Evolutionary conservation across 2,888 invertebrate species (phyloP), one percentile per base, ranked within the genome.

Genomic region (Metacarcinus magister): DNA sequence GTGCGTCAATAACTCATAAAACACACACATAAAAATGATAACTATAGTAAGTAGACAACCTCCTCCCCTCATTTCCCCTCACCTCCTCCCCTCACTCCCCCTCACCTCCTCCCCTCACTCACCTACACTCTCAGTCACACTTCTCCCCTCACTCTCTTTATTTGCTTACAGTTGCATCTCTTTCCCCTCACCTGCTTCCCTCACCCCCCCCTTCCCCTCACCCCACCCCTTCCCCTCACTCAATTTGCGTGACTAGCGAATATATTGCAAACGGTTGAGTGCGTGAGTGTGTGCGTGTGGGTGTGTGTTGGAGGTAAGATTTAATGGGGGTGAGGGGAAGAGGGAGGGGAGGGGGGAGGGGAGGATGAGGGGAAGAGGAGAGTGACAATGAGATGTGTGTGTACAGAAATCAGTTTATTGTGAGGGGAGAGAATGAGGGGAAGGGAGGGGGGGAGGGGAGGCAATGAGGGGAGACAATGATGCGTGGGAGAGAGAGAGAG

Each of bases 351-450:
- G 60, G 16, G 60, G 19, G 60, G 67, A n/a, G 67, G 5, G 67
- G n/a, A 16, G n/a, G 23, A 23, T 19, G n/a, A 23, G 23, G 67
- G 23, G 67, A 23, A 23, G 67, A 67, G 67, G 23, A 23, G 10
- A n/a, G 23, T 67, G 23, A 67, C 67, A 67, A 67, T 67, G 67
- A 2, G 67, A n/a, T 48, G 48, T 48, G 60, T 67, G 19, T 67
- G 67, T 67, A 67, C 67, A 67, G 19, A 67, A 67, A 67, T 67
- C 67, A 67, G 67, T 67, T 67, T 67, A 67, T 67, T 19, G n/a
- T 16, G 67, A 16, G 67, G 19, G 67, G 19, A 16, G n/a, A 16
- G 67, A 23, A 19, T 13, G 60, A 60, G 60, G 19, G 60, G 16
- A 19, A 60, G 60, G 19, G 19, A 5, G 5, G n/a, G 5, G 67